Evolutionary conservation across 2,888 invertebrate species (phyloP), one percentile per base, ranked within the genome.

Genomic region (Euproctis similis): DNA sequence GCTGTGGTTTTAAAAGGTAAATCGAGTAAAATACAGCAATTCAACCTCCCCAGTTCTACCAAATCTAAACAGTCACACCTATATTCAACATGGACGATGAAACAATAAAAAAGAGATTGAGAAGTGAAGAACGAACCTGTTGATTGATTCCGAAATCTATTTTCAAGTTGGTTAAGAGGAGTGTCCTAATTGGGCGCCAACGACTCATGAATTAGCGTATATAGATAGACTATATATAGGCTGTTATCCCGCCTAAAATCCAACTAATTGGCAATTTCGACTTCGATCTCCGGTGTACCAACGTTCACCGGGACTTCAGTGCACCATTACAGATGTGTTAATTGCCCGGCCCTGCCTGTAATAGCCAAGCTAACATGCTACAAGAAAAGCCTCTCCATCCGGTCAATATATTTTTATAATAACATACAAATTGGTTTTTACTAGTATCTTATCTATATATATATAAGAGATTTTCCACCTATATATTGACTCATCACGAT

Each of bases 221-320:
- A 55, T 54, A 39, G 48, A 41, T 36, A 23, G 35, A 36, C 14
- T n/a, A n/a, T n/a, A n/a, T n/a, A n/a, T n/a, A n/a, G 30, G 45
- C 46, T 43, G 53, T 45, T 31, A 37, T 38, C 26, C 44, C 45
- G 38, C 52, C 62, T 70, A 65, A 73, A 72, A 58, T 68, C 59
- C 59, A 47, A 49, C 64, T 77, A 75, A 78, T 81, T 72, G 78
- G 49, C 81, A 80, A 81, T 80, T 71, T 71, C 47, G 58, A 48
- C 45, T 71, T 75, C 71, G 67, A 78, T 80, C 70, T 78, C 80
- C 78, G 80, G 73, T 57, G 45, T 39, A 45, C 48, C 41, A 47
- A 30, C 44, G 53, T 42, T 24, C 51, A 43, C 36, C 46, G 45
- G 47, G 44, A 46, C 55, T 56, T 57, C 56, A 58, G 53, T 53